Base-by-base conservation (phyloP, 2,888 invertebrate species). In the Busseola fusca region DNA sequence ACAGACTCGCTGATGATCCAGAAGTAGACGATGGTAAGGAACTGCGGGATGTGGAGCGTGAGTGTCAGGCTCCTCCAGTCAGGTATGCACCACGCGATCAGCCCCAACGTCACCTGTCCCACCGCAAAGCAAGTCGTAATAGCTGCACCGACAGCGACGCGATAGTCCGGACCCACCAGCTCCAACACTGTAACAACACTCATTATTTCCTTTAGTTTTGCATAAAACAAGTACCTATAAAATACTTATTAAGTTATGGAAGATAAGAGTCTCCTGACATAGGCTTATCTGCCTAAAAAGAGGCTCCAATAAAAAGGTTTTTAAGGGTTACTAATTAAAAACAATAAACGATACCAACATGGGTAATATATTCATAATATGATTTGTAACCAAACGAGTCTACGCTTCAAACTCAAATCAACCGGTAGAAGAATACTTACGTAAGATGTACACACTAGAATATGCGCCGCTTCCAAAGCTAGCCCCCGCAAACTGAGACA, bases 1-100 rank as follows among this genome's bases (percentile, higher is more conserved):
- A 97, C 95, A 5, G 97, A 97, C 90, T 97, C 97, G 0, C 97
- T 96, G 70, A 97, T 92, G 14, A 97, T 85, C 96, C 97, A 97
- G 79, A 96, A 96, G 85, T 97, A 97, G 9, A 95, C 88, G 48
- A 98, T 87, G 50, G 97, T 96, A 0, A 97, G 85, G 18, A 97
- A 89, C 21, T 97, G 96, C 0, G 98, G 98, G 0, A 96, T 90
- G 87, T 98, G 98, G 16, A 97, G 92, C 3, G 97, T 94, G 30
- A 97, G 94, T 7, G 97, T 96, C 4, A 97, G 91, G 50, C 92
- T 88, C 84, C 97, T 96, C 98, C 98, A 98, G 86, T 97, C 94
- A 52, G 96, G 96, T 0, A 96, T 94, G 62, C 93, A 94, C 96
- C 97, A 97, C 1, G 98, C 97, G 6, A 97, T 92, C 54, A 97